A percentile compares a stretch with the other conserved stretches of the same genome.
Evolutionary conservation across 2,888 invertebrate species (phyloP).

Genomic region (Latheticus oryzae): DNA sequence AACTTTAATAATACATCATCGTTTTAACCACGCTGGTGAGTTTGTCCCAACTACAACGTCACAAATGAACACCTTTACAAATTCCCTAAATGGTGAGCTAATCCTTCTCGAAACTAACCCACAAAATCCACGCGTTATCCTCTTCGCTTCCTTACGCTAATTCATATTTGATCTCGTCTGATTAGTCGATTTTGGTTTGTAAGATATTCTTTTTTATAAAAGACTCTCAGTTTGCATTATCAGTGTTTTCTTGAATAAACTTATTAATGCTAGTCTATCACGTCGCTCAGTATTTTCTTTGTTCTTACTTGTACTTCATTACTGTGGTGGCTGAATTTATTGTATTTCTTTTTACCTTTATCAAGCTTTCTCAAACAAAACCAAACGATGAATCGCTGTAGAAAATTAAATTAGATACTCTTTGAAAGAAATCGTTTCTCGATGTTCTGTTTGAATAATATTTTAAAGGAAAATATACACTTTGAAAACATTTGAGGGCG

Average conservation of each 20-base stretch:
- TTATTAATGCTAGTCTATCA: constrained; percentile 30
- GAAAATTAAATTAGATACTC: constrained; percentile 35
- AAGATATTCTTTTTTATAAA: too few species aligned
- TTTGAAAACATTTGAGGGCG: too few species aligned
- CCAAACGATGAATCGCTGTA: constrained; percentile 25
- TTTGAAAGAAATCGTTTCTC: constrained; percentile 29
- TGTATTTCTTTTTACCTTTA: constrained; percentile 36
- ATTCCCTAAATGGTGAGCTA: constrained; percentile 20
- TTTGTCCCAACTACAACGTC: constrained; percentile 9
- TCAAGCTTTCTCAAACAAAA: constrained; percentile 30
- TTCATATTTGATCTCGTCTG: constrained; percentile 26
- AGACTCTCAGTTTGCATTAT: constrained; percentile 33
- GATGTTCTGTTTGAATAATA: constrained; percentile 19
- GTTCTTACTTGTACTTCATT: constrained; percentile 32
- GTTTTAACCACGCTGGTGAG: constrained; percentile 6
- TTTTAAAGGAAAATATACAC: too few species aligned
- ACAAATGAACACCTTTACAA: constrained; percentile 30
- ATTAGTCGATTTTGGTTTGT: constrained; percentile 31
- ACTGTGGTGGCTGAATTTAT: constrained; percentile 34
- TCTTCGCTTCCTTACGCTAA: constrained; percentile 3
- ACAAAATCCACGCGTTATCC: constrained; percentile 13
- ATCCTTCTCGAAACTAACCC: constrained; percentile 18
- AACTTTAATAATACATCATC: constrained; percentile 19
- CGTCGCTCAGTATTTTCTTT: constrained; percentile 26
- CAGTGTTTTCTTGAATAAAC: constrained; percentile 33